Evolutionary conservation across 2,888 invertebrate species (phyloP).

Genomic region (Therioaphis trifolii): DNA sequence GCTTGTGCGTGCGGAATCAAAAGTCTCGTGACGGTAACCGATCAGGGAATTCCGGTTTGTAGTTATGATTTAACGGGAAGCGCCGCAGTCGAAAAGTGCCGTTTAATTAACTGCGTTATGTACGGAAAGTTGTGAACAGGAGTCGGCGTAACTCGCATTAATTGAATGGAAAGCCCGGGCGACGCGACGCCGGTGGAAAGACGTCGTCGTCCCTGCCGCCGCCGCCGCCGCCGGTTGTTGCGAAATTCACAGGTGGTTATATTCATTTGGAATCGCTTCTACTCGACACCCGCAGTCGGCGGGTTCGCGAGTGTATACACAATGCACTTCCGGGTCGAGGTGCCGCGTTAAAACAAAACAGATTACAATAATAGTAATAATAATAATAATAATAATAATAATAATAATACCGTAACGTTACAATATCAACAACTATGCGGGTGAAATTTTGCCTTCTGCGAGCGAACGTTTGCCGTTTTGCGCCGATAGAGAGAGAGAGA

Average conservation of each 20-base stretch:
- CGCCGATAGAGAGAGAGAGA: too few relatives aligned
- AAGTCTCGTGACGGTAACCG: background rate
- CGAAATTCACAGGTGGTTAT: conserved; percentile 31
- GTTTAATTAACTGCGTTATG: background rate
- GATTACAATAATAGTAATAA: background rate
- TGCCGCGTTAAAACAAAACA: background rate
- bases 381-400: background rate
- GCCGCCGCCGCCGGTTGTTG: background rate
- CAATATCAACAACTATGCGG: too few relatives aligned
- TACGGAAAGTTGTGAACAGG: conserved; percentile 18
- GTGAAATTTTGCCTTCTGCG: too few relatives aligned
- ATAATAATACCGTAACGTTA: background rate
- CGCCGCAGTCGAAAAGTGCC: background rate
- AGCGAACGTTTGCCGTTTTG: too few relatives aligned
- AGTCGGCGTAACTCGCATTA: background rate
- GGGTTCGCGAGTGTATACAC: background rate
- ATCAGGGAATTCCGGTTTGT: background rate
- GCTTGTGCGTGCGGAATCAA: too few relatives aligned
- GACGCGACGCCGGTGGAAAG: background rate
- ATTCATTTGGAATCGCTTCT: conserved; percentile 4
- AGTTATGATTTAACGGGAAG: background rate
- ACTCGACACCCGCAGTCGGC: background rate
- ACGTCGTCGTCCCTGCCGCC: background rate
- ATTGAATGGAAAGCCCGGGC: background rate
- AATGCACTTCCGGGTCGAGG: background rate